Base-by-base conservation (phyloP, 2,113 vertebrate genomes). In the Furnarius figulus region DNA sequence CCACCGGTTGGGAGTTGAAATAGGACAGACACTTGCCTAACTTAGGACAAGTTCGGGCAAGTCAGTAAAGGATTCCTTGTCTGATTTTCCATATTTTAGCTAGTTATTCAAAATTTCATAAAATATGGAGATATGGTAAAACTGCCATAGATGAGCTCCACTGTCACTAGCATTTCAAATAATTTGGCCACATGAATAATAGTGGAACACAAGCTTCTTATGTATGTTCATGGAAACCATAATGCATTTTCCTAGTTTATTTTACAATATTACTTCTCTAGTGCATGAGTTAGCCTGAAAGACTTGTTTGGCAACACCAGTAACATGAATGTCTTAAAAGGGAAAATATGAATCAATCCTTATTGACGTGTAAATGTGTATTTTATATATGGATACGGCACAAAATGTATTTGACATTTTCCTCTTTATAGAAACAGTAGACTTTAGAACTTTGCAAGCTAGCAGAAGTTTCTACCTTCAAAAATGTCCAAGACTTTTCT, bases 401-500 rank as follows among this genome's bases (percentile, higher is more conserved):
- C 89, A 80, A 90, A 96, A 95, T 68, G 4, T 61, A 78, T 86
- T 85, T 87, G 83, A 68, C 40, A 65, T 59, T 78, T 90, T 94
- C 82, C 33, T 79, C 49, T 72, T 85, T 75, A 62, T 35, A 49
- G 22, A 72, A 84, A 65, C 4, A 70, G 14, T 30, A 58, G 13
- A 59, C 49, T 58, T 5, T 7, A 50, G 68, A 73, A 82, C 21
- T 79, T 96, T 0, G 0, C 55, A 65, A 91, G 33, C 11, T 59
- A 65, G 31, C 13, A 92, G 15, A 50, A 88, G 35, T 73, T 74
- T 78, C 46, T 84, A 68, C 83, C 42, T 81, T 83, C 47, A 88
- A 74, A 92, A 73, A 66, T 58, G 4, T 59, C 72, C 76, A 77
- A 46, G 44, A 31, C 21, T 76, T 87, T 83, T 5, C 17, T 90